Evolutionary conservation across 2,797 vertebrate species (phyloP).

Genomic region (Onychomys leucogaster): DNA sequence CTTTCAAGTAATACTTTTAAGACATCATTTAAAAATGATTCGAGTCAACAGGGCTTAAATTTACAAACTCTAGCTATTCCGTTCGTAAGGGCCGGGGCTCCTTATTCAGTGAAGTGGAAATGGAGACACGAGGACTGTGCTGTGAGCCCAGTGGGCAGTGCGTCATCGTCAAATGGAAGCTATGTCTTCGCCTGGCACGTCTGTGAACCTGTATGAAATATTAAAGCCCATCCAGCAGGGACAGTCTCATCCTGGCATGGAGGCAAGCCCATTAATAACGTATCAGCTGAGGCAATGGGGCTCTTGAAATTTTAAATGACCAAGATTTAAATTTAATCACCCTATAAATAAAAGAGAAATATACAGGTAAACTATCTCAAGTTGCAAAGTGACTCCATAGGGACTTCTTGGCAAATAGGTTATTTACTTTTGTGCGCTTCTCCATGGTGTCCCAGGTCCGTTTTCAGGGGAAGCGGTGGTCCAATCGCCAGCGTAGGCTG

Average conservation of each 20-base stretch:
- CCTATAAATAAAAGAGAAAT: background rate
- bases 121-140: background rate
- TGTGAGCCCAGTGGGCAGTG: background rate
- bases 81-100: background rate
- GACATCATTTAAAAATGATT: background rate
- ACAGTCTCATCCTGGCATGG: background rate
- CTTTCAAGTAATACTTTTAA: background rate
- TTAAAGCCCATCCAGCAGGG: slow-evolving; percentile 21
- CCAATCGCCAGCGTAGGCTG: slow-evolving; percentile 93
- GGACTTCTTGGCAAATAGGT: slow-evolving; percentile 5
- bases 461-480: slow-evolving; percentile 87
- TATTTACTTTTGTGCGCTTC: slow-evolving; percentile 94
- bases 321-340: slow-evolving; percentile 47
- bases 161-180: background rate
- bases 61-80: background rate
- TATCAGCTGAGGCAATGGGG: background rate
- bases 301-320: slow-evolving; percentile 52
- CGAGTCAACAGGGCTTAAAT: slow-evolving; percentile 41
- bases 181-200: background rate
- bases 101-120: background rate
- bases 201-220: slow-evolving; percentile 49
- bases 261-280: slow-evolving; percentile 38
- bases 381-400: background rate
- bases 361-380: background rate
- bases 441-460: slow-evolving; percentile 92